phyloP scores from a whole-genome alignment of 2,888 invertebrate species.

The Gordius sp. region DNA sequence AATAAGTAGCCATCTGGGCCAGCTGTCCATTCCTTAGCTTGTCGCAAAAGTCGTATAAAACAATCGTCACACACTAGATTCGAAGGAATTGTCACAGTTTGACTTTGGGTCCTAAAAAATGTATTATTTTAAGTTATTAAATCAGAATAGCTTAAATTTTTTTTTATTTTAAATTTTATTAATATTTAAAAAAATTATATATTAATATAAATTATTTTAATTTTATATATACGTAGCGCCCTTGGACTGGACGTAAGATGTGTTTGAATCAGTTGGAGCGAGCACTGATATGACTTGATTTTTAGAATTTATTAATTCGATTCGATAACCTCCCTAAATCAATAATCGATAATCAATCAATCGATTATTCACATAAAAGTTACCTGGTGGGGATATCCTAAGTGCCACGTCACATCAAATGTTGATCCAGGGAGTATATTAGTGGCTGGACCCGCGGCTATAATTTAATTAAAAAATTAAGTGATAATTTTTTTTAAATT shows the following conservation, averaged over 20 bases:
- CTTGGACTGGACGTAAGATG: background rate
- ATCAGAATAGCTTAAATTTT: slow-evolving; percentile 8
- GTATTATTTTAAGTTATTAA: slow-evolving; percentile 17
- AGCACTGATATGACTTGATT: slow-evolving; percentile 56
- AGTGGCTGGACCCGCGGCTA: slow-evolving; percentile 30
- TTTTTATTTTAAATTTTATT: background rate
- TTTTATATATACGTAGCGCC: slow-evolving; percentile 1
- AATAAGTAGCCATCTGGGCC: slow-evolving; percentile 43
- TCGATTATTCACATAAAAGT: slow-evolving; percentile 27
- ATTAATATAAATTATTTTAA: background rate
- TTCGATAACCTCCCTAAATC: slow-evolving; percentile 58
- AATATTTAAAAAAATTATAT: background rate
- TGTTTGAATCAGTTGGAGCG: slow-evolving; percentile 42
- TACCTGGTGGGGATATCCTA: slow-evolving; percentile 68
- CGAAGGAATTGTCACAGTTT: slow-evolving; percentile 48
- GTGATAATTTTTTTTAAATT: background rate
- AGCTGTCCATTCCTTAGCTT: slow-evolving; percentile 55
- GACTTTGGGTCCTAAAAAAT: slow-evolving; percentile 47
- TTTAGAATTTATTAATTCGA: slow-evolving; percentile 55
- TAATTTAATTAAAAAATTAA: background rate
- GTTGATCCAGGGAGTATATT: slow-evolving; percentile 51
- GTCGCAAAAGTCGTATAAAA: slow-evolving; percentile 56
- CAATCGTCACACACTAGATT: slow-evolving; percentile 63
- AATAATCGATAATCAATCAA: background rate
- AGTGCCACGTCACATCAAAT: slow-evolving; percentile 68